A percentile compares a stretch with the other conserved stretches of the same genome.
These are phyloP conservation scores for Aproaerema taeniolella DNA, from an alignment of 2,888 invertebrate genomes.

Conservation along the genomic window DNA sequence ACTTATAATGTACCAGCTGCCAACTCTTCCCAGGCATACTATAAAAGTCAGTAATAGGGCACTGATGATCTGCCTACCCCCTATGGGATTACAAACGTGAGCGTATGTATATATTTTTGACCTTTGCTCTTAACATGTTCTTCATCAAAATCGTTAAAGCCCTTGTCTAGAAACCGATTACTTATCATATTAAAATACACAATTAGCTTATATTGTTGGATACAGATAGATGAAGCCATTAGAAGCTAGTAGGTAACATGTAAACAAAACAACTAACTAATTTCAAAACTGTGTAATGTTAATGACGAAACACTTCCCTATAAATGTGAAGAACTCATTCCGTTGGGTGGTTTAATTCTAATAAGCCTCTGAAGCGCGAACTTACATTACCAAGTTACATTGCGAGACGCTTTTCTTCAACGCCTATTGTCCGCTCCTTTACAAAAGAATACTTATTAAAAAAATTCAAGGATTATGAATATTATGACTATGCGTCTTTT, in stretches of 20 bases:
- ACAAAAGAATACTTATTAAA: constrained; percentile 43
- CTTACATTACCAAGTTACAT: constrained; percentile 50
- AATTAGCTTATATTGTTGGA: background rate
- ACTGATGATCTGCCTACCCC: too few relatives aligned
- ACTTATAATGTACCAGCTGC: too few relatives aligned
- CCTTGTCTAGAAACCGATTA: background rate
- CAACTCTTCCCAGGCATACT: too few relatives aligned
- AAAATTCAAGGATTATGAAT: constrained; percentile 33
- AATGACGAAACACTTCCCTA: constrained; percentile 13
- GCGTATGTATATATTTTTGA: too few relatives aligned
- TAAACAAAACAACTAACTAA: background rate
- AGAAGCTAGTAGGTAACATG: background rate
- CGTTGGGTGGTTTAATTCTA: constrained; percentile 48
- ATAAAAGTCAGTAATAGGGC: background rate
- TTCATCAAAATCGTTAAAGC: background rate
- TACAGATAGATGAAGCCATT: background rate
- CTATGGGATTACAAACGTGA: too few relatives aligned
- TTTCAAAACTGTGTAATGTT: too few relatives aligned
- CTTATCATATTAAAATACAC: background rate
- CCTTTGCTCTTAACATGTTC: too few relatives aligned
- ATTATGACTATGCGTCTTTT: too few relatives aligned
- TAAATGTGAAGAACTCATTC: constrained; percentile 41
- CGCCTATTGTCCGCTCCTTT: constrained; percentile 37
- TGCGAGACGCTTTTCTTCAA: constrained; percentile 34
- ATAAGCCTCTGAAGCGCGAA: constrained; percentile 44